Evolutionary conservation across 2,797 vertebrate species (phyloP), one percentile per base, ranked within the genome.

Genomic region (Pantherophis vulpinus): DNA sequence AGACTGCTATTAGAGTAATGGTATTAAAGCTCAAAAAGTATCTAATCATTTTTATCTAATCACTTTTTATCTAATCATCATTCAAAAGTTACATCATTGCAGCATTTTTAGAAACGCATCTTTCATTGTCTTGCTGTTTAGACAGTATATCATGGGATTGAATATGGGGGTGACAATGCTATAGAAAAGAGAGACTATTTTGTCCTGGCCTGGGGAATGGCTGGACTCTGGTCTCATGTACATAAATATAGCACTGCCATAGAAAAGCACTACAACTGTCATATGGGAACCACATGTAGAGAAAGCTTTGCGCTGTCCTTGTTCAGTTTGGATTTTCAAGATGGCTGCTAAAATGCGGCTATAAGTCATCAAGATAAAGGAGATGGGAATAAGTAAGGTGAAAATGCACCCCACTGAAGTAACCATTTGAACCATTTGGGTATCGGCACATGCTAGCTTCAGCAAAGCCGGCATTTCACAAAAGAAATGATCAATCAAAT

Each of bases 101-200:
- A 93, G 16, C 37, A 66, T 56, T 66, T 96, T 94, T 27, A 94
- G 94, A 60, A 96, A 92, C 2, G 92, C 94, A 32, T 93, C 93
- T 91, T 95, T 96, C 37, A 96, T 95, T 6, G 2, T 63, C 25
- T 96, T 63, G n/a, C 97, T 97, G n/a, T 90, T 91, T 56, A 97
- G 89, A 25, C 96, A 95, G 51, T 97, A 97, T 92, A 97, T 96
- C 27, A 97, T 93, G 13, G 97, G 96, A 32, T 96, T 97, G 29
- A 96, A 87, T 58, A 97, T 83, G 0, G 95, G 96, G 2, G 95
- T 97, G 91, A 96, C 95, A 90, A 96, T 95, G 0, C 95, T 96
- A 2, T 96, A 97, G 32, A 97, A 51, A 32, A 96, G 29, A 1
- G 95, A 95, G 37, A 96, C 93, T 27, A 91, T 94, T 96, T 96